Base-by-base conservation (phyloP, 2,113 vertebrate genomes). In the Python bivittatus region DNA sequence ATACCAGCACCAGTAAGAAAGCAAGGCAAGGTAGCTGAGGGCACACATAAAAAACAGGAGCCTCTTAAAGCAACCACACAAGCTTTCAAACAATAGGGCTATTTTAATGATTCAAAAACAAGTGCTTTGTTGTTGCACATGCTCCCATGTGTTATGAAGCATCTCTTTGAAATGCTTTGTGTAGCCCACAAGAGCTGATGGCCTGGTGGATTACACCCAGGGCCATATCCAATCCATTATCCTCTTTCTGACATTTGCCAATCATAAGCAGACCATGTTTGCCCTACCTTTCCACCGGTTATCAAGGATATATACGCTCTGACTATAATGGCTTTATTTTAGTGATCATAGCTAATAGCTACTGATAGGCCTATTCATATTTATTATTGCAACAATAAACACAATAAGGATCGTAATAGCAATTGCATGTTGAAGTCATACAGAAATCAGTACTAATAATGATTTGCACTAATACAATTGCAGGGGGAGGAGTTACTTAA, bases 401-500 rank as follows among this genome's bases (percentile, higher is more conserved):
- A 22, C 68, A 58, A 22, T 56, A 88, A 88, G 85, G 87, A 88
- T 27, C 1, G 0, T 83, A 79, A 88, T 42, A 58, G 53, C 25
- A 88, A 33, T 88, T 92, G 86, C n/a, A 57, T 88, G 25, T 83
- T 88, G 87, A 60, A 92, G 42, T 84, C 17, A 58, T 88, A 79
- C 44, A 88, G 64, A 44, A 53, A 61, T 92, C 42, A 89, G 72
- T 92, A 83, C 3, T 84, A 60, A 92, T 88, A 60, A 88, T 88
- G 54, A 60, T 88, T 84, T 88, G 84, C 72, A 84, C 12, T 92
- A 61, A 84, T 57, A 89, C 68, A 88, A 52, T 61, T 89, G 86
- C 91, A 11, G 42, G 13, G 87, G 87, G 87, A 61, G 91, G 91
- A 29, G 42, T 60, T 92, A 38, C 86, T 88, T 79, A 92, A 53